Base-by-base conservation (phyloP, 1,140 invertebrate species). In the Phocides pigmalion region DNA sequence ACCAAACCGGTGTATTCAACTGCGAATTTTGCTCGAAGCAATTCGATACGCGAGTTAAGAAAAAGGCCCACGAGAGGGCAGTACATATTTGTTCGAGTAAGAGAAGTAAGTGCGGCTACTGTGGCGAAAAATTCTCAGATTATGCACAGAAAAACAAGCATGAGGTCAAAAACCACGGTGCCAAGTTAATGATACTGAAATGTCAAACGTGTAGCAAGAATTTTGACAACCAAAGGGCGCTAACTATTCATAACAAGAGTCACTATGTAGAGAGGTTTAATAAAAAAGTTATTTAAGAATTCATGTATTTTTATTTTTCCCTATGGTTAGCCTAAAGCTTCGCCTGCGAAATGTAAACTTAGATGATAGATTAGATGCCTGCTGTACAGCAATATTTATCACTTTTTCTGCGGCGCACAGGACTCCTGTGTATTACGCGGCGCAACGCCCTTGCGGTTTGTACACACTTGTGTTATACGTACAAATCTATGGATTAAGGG, bases 71-170 rank as follows among this genome's bases (percentile, higher is more conserved):
- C 28, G 84, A 83, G 51, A 67, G 80, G 19, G 77, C 76, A 0
- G 77, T 84, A 0, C 86, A 90, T 53, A 56, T 81, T 0, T 47
- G 51, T 8, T 28, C 63, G 19, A 75, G 81, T 14, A 81, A 74
- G 17, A 64, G 82, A 6, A 87, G 73, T 12, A 84, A 81, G 61
- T 90, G 88, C 15, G 78, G 74, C 0, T 87, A 82, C 28, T 90
- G 88, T 46, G 83, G 74, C 0, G 81, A 89, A 28, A 82, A 68
- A 9, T 90, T 88, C 32, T 65, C 65, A 0, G 79, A 84, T 68
- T 89, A 90, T 28, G 76, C 76, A 0, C 80, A 81, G 65, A 88
- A 88, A 44, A 77, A 85, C 14, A 71, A 73, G 0, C 86, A 90
- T 14, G 79, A 82, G 47, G 76, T 79, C 0, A 75, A 72, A n/a